Evolutionary conservation across 64 coral and sea anemone genomes (phyloP).

Genomic region (Trachythela sp.): DNA sequence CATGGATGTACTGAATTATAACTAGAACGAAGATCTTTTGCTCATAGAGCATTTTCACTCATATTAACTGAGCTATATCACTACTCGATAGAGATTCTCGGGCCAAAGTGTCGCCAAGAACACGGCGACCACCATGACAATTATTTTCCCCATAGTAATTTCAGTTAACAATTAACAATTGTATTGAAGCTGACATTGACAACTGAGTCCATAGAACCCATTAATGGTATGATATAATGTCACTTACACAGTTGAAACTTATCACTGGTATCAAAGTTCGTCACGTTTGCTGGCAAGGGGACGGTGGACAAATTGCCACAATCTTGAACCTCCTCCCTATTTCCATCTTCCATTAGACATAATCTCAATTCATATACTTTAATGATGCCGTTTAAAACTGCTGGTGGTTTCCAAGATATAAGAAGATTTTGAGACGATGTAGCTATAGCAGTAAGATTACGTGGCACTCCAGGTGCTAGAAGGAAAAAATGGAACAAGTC

Average conservation of each 20-base stretch:
- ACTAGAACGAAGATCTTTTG: too few species aligned
- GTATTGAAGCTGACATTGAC: too few species aligned
- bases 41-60: too few species aligned
- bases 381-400: neutral
- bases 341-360: neutral
- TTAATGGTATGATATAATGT: too few species aligned
- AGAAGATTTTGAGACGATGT: neutral
- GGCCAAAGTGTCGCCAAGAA: too few species aligned
- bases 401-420: neutral
- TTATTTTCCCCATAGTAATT: too few species aligned
- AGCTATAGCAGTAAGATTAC: neutral
- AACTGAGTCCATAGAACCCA: too few species aligned
- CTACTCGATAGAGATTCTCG: too few species aligned
- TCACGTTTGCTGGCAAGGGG: neutral
- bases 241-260: neutral
- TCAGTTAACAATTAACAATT: too few species aligned
- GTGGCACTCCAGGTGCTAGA: neutral
- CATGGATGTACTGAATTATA: too few species aligned
- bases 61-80: too few species aligned
- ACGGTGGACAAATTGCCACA: neutral
- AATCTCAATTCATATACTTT: neutral
- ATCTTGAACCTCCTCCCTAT: neutral
- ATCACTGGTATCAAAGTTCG: neutral
- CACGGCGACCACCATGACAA: too few species aligned
- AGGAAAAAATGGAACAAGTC: neutral